Evolutionary conservation across 2,888 invertebrate species (phyloP).

Genomic region (Latrodectus elegans): DNA sequence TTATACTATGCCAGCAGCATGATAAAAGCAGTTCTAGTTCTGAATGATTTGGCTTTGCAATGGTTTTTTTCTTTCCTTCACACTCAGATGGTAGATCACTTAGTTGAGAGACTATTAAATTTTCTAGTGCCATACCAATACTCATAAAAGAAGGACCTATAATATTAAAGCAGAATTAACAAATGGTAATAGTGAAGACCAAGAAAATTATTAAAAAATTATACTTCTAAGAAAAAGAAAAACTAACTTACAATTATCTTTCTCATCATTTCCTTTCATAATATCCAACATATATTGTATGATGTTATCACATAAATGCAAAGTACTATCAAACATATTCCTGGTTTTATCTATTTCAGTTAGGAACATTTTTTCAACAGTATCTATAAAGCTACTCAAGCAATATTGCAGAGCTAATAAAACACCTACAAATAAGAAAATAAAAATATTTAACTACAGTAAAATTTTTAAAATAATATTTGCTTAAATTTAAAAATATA

Average conservation of each 20-base stretch:
- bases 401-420: slow-evolving; percentile 59
- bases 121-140: slow-evolving; percentile 83
- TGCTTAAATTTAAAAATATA: too few species aligned
- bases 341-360: neutral
- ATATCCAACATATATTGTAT: slow-evolving; percentile 71
- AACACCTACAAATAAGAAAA: slow-evolving; percentile 44
- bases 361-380: neutral
- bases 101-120: slow-evolving; percentile 76
- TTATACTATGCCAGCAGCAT: slow-evolving; percentile 86
- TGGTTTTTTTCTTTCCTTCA: neutral
- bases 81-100: slow-evolving; percentile 70
- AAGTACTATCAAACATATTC: slow-evolving; percentile 43
- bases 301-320: slow-evolving; percentile 69
- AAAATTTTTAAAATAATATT: too few species aligned
- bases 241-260: slow-evolving; percentile 69
- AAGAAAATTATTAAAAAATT: neutral
- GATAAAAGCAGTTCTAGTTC: slow-evolving; percentile 83
- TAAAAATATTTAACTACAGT: too few species aligned
- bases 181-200: slow-evolving; percentile 8
- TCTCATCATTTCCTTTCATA: slow-evolving; percentile 71
- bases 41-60: slow-evolving; percentile 77
- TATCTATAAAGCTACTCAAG: slow-evolving; percentile 12
- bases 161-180: slow-evolving; percentile 72
- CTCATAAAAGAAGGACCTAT: slow-evolving; percentile 85
- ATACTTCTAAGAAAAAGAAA: slow-evolving; percentile 8